Evolutionary conservation across 2,113 vertebrate species (phyloP).

Genomic region (Actinemys pallida): DNA sequence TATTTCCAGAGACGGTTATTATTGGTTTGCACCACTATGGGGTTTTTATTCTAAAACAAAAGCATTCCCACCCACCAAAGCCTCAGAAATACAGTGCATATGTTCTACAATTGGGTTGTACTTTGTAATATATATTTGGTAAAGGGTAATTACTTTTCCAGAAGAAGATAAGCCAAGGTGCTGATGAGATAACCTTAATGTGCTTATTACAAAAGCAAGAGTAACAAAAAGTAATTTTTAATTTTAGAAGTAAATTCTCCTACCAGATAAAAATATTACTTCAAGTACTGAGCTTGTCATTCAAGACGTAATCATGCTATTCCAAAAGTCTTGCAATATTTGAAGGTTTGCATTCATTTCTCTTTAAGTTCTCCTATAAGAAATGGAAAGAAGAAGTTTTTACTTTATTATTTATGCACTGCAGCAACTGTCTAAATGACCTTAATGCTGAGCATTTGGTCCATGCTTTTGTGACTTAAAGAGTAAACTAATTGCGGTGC

Average conservation of each 20-base stretch:
- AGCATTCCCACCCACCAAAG: neutral
- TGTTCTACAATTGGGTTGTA: accelerated
- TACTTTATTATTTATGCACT: neutral
- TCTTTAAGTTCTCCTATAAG: neutral
- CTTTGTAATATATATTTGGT: neutral
- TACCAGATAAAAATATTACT: neutral
- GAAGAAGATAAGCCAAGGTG: neutral
- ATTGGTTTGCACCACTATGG: neutral
- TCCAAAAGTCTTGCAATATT: neutral
- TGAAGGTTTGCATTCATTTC: neutral
- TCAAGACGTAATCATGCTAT: accelerated
- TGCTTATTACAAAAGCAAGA: neutral
- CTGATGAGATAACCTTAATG: neutral
- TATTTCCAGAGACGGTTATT: neutral
- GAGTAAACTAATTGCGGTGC: neutral
- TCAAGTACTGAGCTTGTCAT: neutral
- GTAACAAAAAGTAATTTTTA: neutral
- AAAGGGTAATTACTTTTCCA: neutral
- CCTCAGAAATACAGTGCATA: accelerated
- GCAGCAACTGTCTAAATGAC: neutral
- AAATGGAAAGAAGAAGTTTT: neutral
- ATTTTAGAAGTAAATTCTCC: neutral
- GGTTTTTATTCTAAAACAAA: constrained; percentile 2
- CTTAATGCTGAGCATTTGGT: neutral
- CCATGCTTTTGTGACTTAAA: neutral